Base-by-base conservation (phyloP, 2,797 vertebrate species). In the Sarcoramphus papa region DNA sequence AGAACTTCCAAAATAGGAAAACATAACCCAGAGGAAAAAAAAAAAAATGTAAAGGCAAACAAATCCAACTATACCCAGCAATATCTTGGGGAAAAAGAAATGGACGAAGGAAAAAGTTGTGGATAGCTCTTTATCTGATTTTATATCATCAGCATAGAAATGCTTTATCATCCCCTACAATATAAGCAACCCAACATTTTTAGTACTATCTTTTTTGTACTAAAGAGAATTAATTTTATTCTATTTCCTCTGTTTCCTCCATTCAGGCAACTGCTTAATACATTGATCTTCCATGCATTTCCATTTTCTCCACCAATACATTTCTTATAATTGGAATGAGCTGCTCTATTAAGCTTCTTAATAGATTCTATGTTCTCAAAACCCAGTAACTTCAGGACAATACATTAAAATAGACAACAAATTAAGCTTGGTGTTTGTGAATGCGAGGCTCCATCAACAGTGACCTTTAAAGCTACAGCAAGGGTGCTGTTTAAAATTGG, bases 271-370 rank as follows among this genome's bases (percentile, higher is more conserved):
- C 63, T 78, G 57, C 62, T 91, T 96, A 90, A 84, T 85, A 69
- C 73, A 91, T 92, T 88, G 92, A 97, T 97, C 92, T 93, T 83
- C 74, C 92, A 73, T 35, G 89, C 89, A 76, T 90, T 96, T 96
- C 91, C 82, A 96, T 96, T 96, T 96, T 95, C 89, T 92, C 57
- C 75, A 88, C 93, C 92, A 86, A 67, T 90, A 92, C 76, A 40
- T 88, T 95, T 96, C 79, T 93, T 96, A 76, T 93, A 95, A 97
- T 97, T 95, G 93, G 95, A 96, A 96, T 84, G 92, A 94, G 93
- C 85, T 93, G 92, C 95, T 95, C 95, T 95, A 92, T 96, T 97
- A 97, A 95, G 79, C 79, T 92, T 91, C 87, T 90, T 96, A 97
- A 97, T 97, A 93, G 96, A 95, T 63, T 97, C 85, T 63, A 14